Evolutionary conservation across 2,797 vertebrate genomes (phyloP), one percentile per base, ranked within the genome.

Genomic region (Sitta carolinensis): DNA sequence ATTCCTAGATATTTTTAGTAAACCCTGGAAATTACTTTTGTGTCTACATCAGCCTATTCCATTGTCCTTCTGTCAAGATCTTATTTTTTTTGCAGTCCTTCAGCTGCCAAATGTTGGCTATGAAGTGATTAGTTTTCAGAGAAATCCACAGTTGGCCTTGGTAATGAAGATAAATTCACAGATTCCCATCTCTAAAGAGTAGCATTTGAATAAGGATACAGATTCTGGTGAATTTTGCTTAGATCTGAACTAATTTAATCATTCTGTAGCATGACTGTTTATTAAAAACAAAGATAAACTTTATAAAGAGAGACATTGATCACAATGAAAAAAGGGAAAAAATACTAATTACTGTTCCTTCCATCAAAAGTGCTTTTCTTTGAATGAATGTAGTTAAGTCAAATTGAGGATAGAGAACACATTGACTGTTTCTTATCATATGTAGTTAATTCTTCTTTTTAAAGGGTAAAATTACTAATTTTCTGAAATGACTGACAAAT

Each of bases 91-190:
- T 78, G 50, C 58, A 80, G 50, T 77, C 83, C 70, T 82, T 82
- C 43, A 36, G n/a, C 70, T 84, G 89, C 90, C 84, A 95, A 3
- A 42, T 55, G 17, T 76, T 88, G 67, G 52, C 67, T 87, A 25
- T 32, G 21, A 84, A 84, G 45, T 87, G n/a, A 91, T 95, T 84
- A 40, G 30, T 89, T 92, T 90, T 84, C 78, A 90, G 77, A 90
- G 43, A 87, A 92, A 93, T 74, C 42, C 30, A 32, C 34, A 84
- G 18, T 61, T 91, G 50, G 67, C 61, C 63, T 85, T 11, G 20
- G 5, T 89, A 93, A 93, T 58, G 34, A 91, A 90, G 66, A 91
- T 32, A 90, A 90, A 90, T 82, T 84, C 45, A 25, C 55, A 30
- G 29, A 42, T 87, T 94, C 91, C 67, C 45, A 48, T 78, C 16